Evolutionary conservation across 2,113 vertebrate genomes (phyloP).

Genomic region (Acrocephalus arundinaceus): DNA sequence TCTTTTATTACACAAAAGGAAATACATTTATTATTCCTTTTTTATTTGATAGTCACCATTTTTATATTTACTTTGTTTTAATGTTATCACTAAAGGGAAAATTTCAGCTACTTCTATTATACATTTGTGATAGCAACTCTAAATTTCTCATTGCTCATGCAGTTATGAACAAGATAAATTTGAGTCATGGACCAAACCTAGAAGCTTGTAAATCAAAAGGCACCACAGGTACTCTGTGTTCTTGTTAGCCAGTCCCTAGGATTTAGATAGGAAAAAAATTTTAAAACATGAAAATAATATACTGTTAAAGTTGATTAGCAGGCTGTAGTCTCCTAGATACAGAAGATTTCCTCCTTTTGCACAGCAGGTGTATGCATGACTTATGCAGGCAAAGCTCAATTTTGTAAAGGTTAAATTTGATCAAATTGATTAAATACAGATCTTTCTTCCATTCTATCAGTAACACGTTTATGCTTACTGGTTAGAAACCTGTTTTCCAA

Average conservation of each 20-base stretch:
- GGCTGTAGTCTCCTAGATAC: constrained; percentile 67
- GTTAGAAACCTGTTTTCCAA: constrained; percentile 42
- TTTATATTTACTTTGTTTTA: neutral
- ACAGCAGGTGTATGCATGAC: constrained; percentile 69
- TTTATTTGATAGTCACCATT: neutral
- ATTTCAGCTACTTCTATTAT: neutral
- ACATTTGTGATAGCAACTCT: neutral
- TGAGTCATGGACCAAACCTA: constrained; percentile 12
- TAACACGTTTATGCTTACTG: constrained; percentile 35
- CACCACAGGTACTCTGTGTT: constrained; percentile 55
- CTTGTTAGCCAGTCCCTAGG: constrained; percentile 54
- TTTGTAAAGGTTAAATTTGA: constrained; percentile 72
- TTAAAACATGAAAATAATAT: constrained; percentile 69
- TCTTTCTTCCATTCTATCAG: constrained; percentile 52
- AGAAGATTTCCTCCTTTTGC: constrained; percentile 61
- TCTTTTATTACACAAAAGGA: neutral
- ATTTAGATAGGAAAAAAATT: constrained; percentile 37
- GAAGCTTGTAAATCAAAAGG: constrained; percentile 57
- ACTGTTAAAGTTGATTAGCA: constrained; percentile 69
- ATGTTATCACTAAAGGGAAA: neutral
- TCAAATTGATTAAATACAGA: constrained; percentile 74
- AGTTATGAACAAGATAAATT: constrained; percentile 34
- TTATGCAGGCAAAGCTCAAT: constrained; percentile 67
- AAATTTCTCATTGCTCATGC: constrained; percentile 36
- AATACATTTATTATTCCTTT: neutral